These are phyloP conservation scores for Epizoanthus illoricatus DNA, from an alignment of 92 coral and sea anemone species.

Conservation along the genomic window DNA sequence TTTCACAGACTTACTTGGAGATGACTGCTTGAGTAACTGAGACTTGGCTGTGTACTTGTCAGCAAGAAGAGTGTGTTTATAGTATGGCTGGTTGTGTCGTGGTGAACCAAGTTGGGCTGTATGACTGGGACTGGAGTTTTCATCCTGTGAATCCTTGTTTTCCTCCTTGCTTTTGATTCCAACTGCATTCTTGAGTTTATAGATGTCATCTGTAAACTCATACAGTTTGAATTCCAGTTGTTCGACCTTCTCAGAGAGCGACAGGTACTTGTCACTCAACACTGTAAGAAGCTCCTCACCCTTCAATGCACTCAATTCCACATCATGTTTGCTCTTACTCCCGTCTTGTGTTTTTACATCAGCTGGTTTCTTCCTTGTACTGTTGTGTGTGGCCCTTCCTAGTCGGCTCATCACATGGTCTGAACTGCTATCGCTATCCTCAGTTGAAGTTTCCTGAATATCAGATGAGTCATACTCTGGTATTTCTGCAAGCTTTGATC, in stretches of 20 bases:
- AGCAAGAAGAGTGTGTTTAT: slow-evolving; percentile 52
- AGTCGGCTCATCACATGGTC: neutral
- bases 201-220: slow-evolving; percentile 82
- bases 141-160: slow-evolving; percentile 24
- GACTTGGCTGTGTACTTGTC: slow-evolving; percentile 67
- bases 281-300: slow-evolving; percentile 66
- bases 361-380: neutral
- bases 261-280: slow-evolving; percentile 60
- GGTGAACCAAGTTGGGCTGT: slow-evolving; percentile 34
- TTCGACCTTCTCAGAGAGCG: slow-evolving; percentile 77
- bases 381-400: neutral
- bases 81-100: slow-evolving; percentile 41
- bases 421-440: slow-evolving; percentile 41
- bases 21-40: slow-evolving; percentile 59
- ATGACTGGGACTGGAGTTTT: neutral
- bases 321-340: neutral
- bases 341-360: neutral
- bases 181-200: slow-evolving; percentile 67
- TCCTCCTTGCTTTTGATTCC: slow-evolving; percentile 60
- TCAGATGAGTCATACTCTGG: slow-evolving; percentile 75
- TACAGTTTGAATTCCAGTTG: slow-evolving; percentile 74
- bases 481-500: slow-evolving; percentile 57
- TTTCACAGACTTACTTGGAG: slow-evolving; percentile 68
- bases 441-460: slow-evolving; percentile 64
- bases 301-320: slow-evolving; percentile 14